Evolutionary conservation across 1,140 invertebrate species (phyloP), one percentile per base, ranked within the genome.

Genomic region (Lordiphosa clarofinis): DNA sequence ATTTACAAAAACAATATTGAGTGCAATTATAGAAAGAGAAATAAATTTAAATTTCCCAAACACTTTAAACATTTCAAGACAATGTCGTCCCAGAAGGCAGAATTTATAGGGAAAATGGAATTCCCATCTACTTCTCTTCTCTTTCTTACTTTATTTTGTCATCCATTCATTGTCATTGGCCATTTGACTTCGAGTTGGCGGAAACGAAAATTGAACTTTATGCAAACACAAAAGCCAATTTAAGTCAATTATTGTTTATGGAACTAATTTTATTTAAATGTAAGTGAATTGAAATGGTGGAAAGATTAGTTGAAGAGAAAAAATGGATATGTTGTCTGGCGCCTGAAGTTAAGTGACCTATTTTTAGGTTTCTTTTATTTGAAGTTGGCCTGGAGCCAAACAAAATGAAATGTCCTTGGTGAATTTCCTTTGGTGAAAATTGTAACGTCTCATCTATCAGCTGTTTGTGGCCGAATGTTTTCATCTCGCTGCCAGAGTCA

Each of bases 211-310:
- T 73, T 73, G 65, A 76, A 76, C 73, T 70, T n/a, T n/a, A n/a
- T n/a, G n/a, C n/a, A n/a, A n/a, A n/a, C n/a, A n/a, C n/a, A n/a
- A n/a, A n/a, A n/a, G 66, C 54, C 65, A 76, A 75, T 73, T 73
- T 60, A 76, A 76, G 70, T 73, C 73, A 73, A 76, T 76, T 73
- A 73, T 73, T 76, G 73, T 76, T 76, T 73, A 76, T 76, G 73
- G 73, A 76, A 70, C 65, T 76, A 76, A 73, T 76, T 73, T 76
- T 76, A 70, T 76, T 76, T 76, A 73, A 76, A 76, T 70, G 65
- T 62, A 73, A 70, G 66, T 73, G 65, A 59, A 58, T 73, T 69
- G 52, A 15, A 8, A 31, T 28, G 0, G 6, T 5, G 6, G 7
- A 28, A 28, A 28, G 24, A 28, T 28, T 28, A 28, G 24, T 28